Conservation (phyloP, 1,140 invertebrate genomes). For the Lordiphosa clarofinis region DNA sequence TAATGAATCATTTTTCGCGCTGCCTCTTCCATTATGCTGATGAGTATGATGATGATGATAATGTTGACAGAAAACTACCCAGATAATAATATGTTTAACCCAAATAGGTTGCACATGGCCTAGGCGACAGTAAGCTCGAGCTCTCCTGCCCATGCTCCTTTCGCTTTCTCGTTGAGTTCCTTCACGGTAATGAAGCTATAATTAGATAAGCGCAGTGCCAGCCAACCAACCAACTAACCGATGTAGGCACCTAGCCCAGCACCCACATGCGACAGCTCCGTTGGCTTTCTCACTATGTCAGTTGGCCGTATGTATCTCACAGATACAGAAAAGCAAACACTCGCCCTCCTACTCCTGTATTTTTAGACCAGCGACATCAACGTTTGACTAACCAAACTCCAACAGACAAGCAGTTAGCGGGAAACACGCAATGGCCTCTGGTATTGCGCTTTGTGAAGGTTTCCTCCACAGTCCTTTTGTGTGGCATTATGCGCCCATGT, state of each 20-base stretch:
- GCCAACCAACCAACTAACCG: constrained; percentile 9
- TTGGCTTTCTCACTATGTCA: constrained; percentile 4
- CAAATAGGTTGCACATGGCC: constrained; percentile 40
- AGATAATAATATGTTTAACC: constrained; percentile 43
- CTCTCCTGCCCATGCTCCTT: constrained; percentile 19
- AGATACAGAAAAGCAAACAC: constrained; percentile 18
- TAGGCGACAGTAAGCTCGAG: constrained; percentile 28
- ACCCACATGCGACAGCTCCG: constrained; percentile 8
- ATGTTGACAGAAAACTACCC: constrained; percentile 36
- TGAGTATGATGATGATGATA: constrained; percentile 38
- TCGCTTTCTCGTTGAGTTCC: constrained; percentile 3
- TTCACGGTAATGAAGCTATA: constrained; percentile 67
- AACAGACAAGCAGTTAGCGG: constrained; percentile 13
- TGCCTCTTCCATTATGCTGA: constrained; percentile 14
- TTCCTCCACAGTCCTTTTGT: constrained; percentile 11
- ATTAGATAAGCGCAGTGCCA: constrained; percentile 67
- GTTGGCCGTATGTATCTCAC: constrained; percentile 30
- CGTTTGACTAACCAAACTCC: constrained; percentile 70
- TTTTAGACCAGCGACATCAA: constrained; percentile 47
- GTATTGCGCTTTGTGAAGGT: not conserved
- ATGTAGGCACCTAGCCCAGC: constrained; percentile 8
- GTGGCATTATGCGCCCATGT: constrained; percentile 17
- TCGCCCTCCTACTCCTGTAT: constrained; percentile 26
- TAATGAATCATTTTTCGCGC: constrained; percentile 43
- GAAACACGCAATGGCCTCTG: constrained; percentile 19